These are phyloP conservation scores for Tichodroma muraria DNA, from an alignment of 2,113 vertebrate genomes.

Conservation along the genomic window DNA sequence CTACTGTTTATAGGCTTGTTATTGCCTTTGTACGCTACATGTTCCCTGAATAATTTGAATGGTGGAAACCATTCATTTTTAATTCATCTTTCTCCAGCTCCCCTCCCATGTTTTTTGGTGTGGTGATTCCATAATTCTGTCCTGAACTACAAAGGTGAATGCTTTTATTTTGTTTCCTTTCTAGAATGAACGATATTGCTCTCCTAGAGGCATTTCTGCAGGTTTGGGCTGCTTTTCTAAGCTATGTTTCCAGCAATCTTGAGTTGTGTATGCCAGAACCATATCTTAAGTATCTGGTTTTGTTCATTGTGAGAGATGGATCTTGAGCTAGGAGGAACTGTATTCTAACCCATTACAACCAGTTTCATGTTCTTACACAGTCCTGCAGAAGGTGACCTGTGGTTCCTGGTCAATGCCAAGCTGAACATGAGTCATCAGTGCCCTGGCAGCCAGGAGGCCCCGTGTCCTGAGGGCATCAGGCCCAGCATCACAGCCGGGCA, in stretches of 20 bases:
- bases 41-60: neutral
- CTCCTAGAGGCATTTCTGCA: neutral
- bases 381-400: neutral
- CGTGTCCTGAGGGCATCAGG: fast-evolving
- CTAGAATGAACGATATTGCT: neutral
- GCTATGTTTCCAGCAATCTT: neutral
- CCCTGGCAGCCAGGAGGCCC: neutral
- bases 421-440: fast-evolving
- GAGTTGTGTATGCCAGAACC: neutral
- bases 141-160: neutral
- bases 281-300: neutral
- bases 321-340: neutral
- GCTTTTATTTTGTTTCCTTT: neutral
- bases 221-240: neutral
- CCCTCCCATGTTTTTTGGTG: neutral
- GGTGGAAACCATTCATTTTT: neutral
- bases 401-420: fast-evolving
- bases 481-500: fast-evolving
- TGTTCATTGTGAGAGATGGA: neutral
- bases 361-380: neutral
- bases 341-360: neutral
- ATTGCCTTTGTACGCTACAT: neutral
- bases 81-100: neutral
- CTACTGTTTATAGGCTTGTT: neutral
- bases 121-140: neutral